A percentile compares a stretch with the other conserved stretches of the same genome.
Conservation (phyloP, 2,113 vertebrate genomes). For the Tinamus guttatus region DNA sequence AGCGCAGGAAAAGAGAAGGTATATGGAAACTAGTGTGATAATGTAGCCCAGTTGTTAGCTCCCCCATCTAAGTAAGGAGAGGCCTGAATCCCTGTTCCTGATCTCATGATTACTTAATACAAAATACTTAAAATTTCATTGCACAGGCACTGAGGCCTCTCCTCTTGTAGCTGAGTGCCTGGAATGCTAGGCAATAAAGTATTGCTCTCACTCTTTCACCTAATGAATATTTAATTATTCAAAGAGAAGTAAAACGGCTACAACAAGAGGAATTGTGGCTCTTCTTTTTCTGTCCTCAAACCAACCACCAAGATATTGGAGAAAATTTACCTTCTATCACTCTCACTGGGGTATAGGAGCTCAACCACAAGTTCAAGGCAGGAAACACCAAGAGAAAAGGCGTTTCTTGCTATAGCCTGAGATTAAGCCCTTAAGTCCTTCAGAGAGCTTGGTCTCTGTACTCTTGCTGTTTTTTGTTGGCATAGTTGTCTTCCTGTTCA, state of each 20-base stretch:
- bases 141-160: neutral
- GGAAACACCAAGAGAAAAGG: neutral
- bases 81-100: constrained; percentile 16
- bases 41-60: neutral
- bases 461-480: neutral
- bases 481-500: neutral
- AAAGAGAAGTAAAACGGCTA: constrained; percentile 30
- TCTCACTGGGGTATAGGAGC: neutral
- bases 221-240: constrained; percentile 61
- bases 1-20: neutral
- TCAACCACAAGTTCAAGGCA: neutral
- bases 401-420: neutral
- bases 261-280: constrained; percentile 20
- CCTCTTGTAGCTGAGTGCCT: constrained; percentile 31
- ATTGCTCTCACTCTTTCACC: constrained; percentile 44
- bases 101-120: constrained; percentile 67
- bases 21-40: neutral
- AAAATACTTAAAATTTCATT: constrained; percentile 57
- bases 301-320: neutral
- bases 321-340: neutral
- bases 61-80: constrained; percentile 30
- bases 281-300: constrained; percentile 1
- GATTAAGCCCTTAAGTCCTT: neutral
- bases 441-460: neutral
- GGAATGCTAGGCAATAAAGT: constrained; percentile 7